Percentiles rank a stretch among this genome's conserved stretches.
Evolutionary conservation across 2,888 invertebrate genomes (phyloP).

Genomic region (Tetranychus truncatus): DNA sequence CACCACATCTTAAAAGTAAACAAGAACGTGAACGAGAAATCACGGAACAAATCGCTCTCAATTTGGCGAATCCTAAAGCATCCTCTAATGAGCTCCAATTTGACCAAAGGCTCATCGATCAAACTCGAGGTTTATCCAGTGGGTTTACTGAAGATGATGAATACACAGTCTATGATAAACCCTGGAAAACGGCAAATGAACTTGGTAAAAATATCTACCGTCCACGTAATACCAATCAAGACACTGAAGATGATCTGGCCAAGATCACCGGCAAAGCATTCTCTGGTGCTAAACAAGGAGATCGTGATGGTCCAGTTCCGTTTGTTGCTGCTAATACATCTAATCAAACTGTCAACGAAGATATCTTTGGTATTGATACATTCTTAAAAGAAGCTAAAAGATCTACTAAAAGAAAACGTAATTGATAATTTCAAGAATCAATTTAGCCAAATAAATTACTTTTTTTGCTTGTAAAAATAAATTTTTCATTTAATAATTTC

Average conservation of each 20-base stretch:
- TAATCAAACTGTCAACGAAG: slow-evolving; percentile 48
- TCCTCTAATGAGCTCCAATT: slow-evolving; percentile 60
- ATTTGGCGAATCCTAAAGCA: slow-evolving; percentile 61
- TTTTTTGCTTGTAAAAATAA: too few species aligned
- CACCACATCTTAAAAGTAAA: slow-evolving; percentile 72
- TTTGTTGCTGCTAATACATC: slow-evolving; percentile 44
- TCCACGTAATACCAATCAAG: slow-evolving; percentile 60
- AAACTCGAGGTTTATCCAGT: slow-evolving; percentile 67
- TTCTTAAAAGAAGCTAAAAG: slow-evolving; percentile 93
- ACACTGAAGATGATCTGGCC: slow-evolving; percentile 70
- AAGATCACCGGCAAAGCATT: slow-evolving; percentile 80
- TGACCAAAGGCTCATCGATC: slow-evolving; percentile 88
- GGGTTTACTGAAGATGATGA: slow-evolving; percentile 93
- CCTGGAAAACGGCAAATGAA: slow-evolving; percentile 77
- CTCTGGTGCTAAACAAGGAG: slow-evolving; percentile 55
- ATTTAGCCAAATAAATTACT: too few species aligned
- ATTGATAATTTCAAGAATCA: neutral
- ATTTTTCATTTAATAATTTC: too few species aligned
- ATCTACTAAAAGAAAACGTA: slow-evolving; percentile 41
- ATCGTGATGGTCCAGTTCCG: slow-evolving; percentile 81
- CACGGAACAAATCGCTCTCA: slow-evolving; percentile 92
- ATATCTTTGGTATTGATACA: slow-evolving; percentile 95
- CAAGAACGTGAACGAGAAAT: slow-evolving; percentile 84
- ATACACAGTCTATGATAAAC: slow-evolving; percentile 93
- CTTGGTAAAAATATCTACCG: slow-evolving; percentile 75